phyloP scores from a whole-genome alignment of 2,113 vertebrate species.

The Xiphophorus maculatus region DNA sequence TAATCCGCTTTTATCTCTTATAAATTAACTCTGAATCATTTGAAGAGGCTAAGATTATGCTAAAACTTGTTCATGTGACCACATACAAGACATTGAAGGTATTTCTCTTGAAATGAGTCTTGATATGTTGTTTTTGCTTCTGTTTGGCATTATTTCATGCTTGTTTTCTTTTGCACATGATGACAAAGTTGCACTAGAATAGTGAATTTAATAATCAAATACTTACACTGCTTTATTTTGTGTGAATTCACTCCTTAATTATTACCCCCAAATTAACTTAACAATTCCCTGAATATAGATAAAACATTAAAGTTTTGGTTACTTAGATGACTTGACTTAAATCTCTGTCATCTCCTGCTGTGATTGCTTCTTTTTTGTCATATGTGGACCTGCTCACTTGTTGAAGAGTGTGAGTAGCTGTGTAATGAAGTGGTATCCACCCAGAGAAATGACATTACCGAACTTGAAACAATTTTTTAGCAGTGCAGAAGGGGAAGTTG shows the following conservation, averaged over 20 bases:
- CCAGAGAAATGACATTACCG: slow-evolving; percentile 81
- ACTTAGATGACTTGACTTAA: slow-evolving; percentile 40
- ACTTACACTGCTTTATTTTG: slow-evolving; percentile 2
- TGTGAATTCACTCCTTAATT: slow-evolving; percentile 21
- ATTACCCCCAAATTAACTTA: not conserved
- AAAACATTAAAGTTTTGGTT: slow-evolving; percentile 21
- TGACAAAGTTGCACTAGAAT: not conserved
- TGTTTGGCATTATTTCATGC: not conserved
- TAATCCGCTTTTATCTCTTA: slow-evolving; percentile 10
- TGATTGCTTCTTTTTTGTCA: slow-evolving; percentile 60
- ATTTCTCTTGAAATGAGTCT: not conserved
- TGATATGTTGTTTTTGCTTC: not conserved
- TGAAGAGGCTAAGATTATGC: not conserved
- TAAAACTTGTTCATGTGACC: slow-evolving; percentile 7
- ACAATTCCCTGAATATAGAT: not conserved
- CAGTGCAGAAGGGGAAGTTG: slow-evolving; percentile 15
- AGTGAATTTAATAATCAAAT: not conserved
- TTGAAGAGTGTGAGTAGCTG: slow-evolving; percentile 71
- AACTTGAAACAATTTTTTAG: slow-evolving; percentile 37
- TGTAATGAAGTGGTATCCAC: slow-evolving; percentile 79
- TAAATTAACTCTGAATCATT: not conserved
- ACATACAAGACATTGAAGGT: not conserved
- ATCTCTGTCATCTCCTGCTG: slow-evolving; percentile 40
- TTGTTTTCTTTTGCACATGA: slow-evolving; percentile 1
- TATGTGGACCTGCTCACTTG: slow-evolving; percentile 67